Conservation (phyloP, 2,888 invertebrate species). For the Drosophila infuscata region DNA sequence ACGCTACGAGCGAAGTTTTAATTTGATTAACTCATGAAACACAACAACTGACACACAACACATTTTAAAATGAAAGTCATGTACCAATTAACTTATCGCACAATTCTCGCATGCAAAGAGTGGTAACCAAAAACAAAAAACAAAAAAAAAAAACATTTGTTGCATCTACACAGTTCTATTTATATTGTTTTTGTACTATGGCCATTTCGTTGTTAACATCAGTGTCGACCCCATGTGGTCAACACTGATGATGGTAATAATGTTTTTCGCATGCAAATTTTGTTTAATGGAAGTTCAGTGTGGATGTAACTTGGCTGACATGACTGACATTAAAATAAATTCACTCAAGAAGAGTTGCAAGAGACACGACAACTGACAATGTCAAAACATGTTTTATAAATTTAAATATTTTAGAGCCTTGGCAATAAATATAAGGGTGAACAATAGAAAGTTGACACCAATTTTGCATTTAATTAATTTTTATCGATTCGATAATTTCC, state of each 20-base stretch:
- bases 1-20: background rate
- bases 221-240: background rate
- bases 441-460: background rate
- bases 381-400: background rate
- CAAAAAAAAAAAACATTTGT: background rate
- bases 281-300: background rate
- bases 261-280: constrained; percentile 19
- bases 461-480: background rate
- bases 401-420: background rate
- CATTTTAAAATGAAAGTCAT: background rate
- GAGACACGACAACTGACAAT: background rate
- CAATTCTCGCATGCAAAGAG: constrained; percentile 27
- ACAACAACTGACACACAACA: background rate
- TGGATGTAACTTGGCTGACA: background rate
- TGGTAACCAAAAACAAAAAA: background rate
- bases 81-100: constrained; percentile 1
- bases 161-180: constrained; percentile 13
- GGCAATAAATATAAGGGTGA: background rate
- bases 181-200: constrained; percentile 4
- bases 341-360: background rate
- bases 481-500: background rate
- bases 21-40: background rate
- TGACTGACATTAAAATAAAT: background rate
- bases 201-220: constrained; percentile 13
- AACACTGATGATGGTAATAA: constrained; percentile 1